Evolutionary conservation across 2,888 invertebrate genomes (phyloP), one percentile per base, ranked within the genome.

Genomic region (Auanema sp.): DNA sequence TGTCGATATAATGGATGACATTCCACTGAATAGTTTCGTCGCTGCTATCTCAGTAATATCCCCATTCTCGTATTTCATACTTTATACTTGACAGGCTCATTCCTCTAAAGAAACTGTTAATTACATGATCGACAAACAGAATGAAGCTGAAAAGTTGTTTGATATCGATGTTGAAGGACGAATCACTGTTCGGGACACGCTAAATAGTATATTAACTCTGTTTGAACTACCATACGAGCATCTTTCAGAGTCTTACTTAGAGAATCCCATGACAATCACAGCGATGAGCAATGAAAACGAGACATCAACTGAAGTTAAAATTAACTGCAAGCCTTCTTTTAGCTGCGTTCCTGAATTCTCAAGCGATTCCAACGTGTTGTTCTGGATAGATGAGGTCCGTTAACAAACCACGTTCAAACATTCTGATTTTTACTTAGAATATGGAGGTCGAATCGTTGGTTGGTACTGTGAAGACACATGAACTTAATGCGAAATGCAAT

Each of bases 281-380:
- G 33, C 33, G 8, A 5, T 5, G 3, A 33, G 8, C 33, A 33
- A 33, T 3, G 8, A 33, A 33, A 33, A 33, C 8, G 33, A 33
- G 33, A 33, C 33, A 8, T 33, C 33, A 25, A 63, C 65, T 14
- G 65, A 62, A 10, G 58, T 72, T 12, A 47, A 66, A 24, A 51
- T 72, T 1, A 65, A 68, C 40, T 58, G 69, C 12, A 33, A 66
- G 4, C 64, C 62, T 23, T 69, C 72, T 0, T 63, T 68, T 49
- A 66, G 68, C 43, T 72, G 72, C 57, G 49, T 61, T 5, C 72
- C 72, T 1, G 53, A 56, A 11, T 68, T 72, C 52, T 65, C 63
- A 24, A 41, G 51, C 10, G 59, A 66, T 25, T 65, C 67, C 18
- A 72, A 69, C 23, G 51, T 64, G 41, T 56, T 72, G n/a, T 69